A percentile compares a stretch with the other conserved stretches of the same genome.
These are phyloP conservation scores for Enteromius mattozi DNA, from an alignment of 2,797 vertebrate genomes.

Conservation along the genomic window DNA sequence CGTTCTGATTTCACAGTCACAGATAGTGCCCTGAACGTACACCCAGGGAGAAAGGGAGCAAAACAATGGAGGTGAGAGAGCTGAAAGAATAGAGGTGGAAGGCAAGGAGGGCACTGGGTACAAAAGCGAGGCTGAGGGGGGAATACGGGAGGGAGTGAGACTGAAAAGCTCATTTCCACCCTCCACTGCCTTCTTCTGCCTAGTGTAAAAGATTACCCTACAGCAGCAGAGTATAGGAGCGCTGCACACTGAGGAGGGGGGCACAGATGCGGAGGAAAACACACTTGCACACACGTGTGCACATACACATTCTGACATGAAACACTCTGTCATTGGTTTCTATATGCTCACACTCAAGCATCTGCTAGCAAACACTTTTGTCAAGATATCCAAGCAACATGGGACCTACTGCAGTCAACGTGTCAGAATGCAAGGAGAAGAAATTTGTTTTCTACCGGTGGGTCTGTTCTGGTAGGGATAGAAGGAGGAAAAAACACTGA, in stretches of 20 bases:
- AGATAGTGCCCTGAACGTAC: constrained; percentile 59
- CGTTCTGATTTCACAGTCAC: constrained; percentile 64
- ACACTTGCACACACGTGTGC: constrained; percentile 25
- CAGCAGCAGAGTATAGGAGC: constrained; percentile 68
- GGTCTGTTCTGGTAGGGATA: not conserved
- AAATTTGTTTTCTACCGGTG: not conserved
- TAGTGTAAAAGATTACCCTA: constrained; percentile 86
- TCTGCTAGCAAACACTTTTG: constrained; percentile 68
- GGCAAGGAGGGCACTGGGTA: constrained; percentile 62
- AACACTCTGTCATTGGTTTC: constrained; percentile 27
- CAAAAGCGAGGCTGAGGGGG: constrained; percentile 65
- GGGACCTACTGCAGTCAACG: not conserved
- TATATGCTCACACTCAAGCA: constrained; percentile 55
- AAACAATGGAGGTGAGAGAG: constrained; percentile 62
- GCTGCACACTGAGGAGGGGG: constrained; percentile 34
- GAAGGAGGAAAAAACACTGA: not conserved
- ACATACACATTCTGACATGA: constrained; percentile 26
- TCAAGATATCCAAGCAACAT: constrained; percentile 15
- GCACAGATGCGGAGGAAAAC: constrained; percentile 20
- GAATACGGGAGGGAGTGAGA: constrained; percentile 68
- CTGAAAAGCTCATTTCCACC: constrained; percentile 88
- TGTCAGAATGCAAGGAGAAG: not conserved
- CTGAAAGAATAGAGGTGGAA: constrained; percentile 60
- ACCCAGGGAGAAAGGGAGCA: constrained; percentile 55
- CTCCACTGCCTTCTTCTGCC: constrained; percentile 80